Base-by-base conservation (phyloP, 2,797 vertebrate species). In the Cyprinodon diabolis region DNA sequence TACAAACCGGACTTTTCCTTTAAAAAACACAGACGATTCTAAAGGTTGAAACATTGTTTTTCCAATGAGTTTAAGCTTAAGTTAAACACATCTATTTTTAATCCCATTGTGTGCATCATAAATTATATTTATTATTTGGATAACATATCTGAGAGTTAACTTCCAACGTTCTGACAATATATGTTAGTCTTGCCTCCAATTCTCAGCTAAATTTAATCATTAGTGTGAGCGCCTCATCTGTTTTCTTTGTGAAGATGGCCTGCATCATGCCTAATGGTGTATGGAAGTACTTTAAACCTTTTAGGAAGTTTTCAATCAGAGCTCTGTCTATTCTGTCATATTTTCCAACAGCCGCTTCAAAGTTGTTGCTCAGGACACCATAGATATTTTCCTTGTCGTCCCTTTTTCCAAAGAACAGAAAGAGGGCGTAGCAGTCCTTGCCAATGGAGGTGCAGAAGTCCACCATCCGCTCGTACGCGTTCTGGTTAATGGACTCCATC, bases 351-450 rank as follows among this genome's bases (percentile, higher is more conserved):
- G 90, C 92, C 0, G 81, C 89, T 0, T 93, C 86, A 11, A 95
- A 92, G 81, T 95, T 95, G 77, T 95, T 95, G 83, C 94, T 95
- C 66, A 95, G 90, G 66, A 95, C 89, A 0, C 94, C 94, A 0
- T 90, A 94, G 77, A 95, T 93, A 45, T 93, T 92, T 5, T 74
- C 89, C 11, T 72, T 84, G 78, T 95, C 92, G 0, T 57, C 92
- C 52, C 83, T 90, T 72, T 47, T 82, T 4, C 94, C 94, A 4
- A 95, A 84, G 80, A 95, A 93, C 73, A 95, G 74, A 81, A 95
- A 95, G 13, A 96, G 94, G 13, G 94, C 90, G 0, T 94, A 95
- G 85, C 95, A 95, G 82, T 95, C 94, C 69, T 86, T 92, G 30
- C 94, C 94, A 0, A 95, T 37, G 21, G 93, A 94, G 4, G 90